phyloP scores from a whole-genome alignment of 2,797 vertebrate genomes.

The Eidolon dupreanum region DNA sequence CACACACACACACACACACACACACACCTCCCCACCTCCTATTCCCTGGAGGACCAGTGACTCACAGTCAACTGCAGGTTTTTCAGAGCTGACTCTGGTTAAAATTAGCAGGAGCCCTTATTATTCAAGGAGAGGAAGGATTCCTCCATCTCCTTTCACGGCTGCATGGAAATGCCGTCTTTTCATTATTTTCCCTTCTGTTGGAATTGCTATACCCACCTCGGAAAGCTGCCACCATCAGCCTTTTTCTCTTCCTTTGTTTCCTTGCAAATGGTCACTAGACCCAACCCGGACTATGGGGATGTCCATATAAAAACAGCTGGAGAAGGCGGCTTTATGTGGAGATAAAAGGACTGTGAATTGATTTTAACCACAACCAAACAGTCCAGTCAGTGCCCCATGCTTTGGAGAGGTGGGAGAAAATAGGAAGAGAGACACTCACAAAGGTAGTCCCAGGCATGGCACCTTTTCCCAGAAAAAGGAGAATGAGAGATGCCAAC shows the following conservation, averaged over 20 bases:
- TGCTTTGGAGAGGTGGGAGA: background rate
- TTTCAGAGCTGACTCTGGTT: constrained; percentile 90
- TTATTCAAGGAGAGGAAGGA: constrained; percentile 83
- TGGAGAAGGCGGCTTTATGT: constrained; percentile 2
- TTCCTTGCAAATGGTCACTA: constrained; percentile 63
- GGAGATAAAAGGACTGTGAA: constrained; percentile 31
- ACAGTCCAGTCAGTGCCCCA: background rate
- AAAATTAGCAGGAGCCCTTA: constrained; percentile 90
- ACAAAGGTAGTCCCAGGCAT: background rate
- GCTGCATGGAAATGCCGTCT: constrained; percentile 80
- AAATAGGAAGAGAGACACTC: background rate
- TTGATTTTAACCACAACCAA: constrained; percentile 39
- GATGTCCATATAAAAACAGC: constrained; percentile 22
- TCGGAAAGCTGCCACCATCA: constrained; percentile 67
- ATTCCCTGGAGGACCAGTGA: constrained; percentile 90
- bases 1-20: constrained; percentile 39
- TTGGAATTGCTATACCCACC: constrained; percentile 68
- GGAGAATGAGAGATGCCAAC: background rate
- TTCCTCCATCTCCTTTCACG: constrained; percentile 74
- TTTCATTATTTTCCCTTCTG: constrained; percentile 37
- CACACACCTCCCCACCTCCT: constrained; percentile 72
- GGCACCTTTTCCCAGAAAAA: background rate
- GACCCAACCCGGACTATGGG: constrained; percentile 19
- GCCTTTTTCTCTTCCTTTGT: constrained; percentile 60
- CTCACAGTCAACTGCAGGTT: constrained; percentile 85